phyloP scores from a whole-genome alignment of 23 tunicate genomes.

The Halocynthia roretzi region DNA sequence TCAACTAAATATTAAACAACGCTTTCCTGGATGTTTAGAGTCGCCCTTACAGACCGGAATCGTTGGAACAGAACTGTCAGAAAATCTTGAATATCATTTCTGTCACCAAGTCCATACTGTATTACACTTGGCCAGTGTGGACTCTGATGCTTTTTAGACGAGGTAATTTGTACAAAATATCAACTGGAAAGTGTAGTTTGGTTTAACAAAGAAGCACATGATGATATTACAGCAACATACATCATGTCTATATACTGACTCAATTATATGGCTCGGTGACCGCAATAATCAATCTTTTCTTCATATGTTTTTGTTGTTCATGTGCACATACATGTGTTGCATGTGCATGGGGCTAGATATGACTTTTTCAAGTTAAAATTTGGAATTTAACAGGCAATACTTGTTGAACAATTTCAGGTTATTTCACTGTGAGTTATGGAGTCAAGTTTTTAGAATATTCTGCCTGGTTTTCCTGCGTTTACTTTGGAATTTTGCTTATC shows the following conservation, averaged over 20 bases:
- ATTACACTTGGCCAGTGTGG: conserved; percentile 43
- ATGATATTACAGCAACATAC: no score
- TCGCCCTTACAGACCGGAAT: conserved; percentile 5
- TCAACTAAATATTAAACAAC: no score
- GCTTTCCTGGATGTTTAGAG: conserved; percentile 1
- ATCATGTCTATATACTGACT: no score
- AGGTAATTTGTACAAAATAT: conserved; percentile 13
- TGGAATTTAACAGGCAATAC: not conserved
- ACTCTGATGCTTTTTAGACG: conserved; percentile 34
- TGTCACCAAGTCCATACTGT: conserved; percentile 17
- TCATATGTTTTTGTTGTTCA: no score
- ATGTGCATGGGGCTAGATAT: no score
- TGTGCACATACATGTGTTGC: no score
- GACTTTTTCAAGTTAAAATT: no score
- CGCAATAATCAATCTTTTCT: no score
- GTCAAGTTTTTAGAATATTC: conserved; percentile 28
- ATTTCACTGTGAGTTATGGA: conserved; percentile 19
- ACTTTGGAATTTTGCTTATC: conserved; percentile 24
- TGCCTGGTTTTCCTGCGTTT: conserved; percentile 26
- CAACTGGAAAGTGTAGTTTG: no score
- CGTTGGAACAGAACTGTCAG: conserved; percentile 13
- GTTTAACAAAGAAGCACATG: no score
- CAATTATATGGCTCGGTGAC: no score
- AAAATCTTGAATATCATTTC: conserved; percentile 9
- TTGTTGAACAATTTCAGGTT: conserved; percentile 6